Evolutionary conservation across 2,113 vertebrate species (phyloP), one percentile per base, ranked within the genome.

Genomic region (Bolborhynchus lineola): DNA sequence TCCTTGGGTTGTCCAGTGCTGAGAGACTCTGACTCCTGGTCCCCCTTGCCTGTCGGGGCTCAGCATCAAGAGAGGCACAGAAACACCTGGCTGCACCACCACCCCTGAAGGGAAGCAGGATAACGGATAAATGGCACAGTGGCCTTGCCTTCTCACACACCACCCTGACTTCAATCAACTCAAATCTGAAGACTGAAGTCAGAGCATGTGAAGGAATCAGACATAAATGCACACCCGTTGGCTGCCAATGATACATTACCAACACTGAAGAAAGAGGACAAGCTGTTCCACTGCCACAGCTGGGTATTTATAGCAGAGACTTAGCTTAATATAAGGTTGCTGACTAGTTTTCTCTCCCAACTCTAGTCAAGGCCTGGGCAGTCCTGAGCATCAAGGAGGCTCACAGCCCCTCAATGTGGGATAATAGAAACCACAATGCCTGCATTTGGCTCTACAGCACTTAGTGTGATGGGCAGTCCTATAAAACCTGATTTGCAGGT

Each of bases 401-500:
- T 82, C 47, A 50, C 33, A 46, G 2, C 8, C 23, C 26, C 11
- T 6, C 3, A 1, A 8, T 67, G 10, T 35, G 37, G 25, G n/a
- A 39, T 37, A 67, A 19, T 1, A 63, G 46, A 41, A 75, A 29
- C 46, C 33, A 15, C 0, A 1, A 70, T 11, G n/a, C 6, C 3
- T 2, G 5, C 2, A 1, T 60, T 63, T 0, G 0, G 9, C 52
- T 75, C 62, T n/a, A 5, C 9, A 14, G 49, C 12, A 7, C 69
- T 60, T n/a, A 5, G 6, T 78, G 52, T 57, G 74, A 82, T 5
- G 7, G 86, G 44, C 55, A 92, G 39, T 23, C 5, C 53, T 18
- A 33, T 33, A 55, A 55, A 55, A 55, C 29, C 53, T 55, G 92
- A 94, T 96, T 82, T 92, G 81, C 90, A 96, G 94, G 93, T 93